A percentile compares a stretch with the other conserved stretches of the same genome.
phyloP scores from a whole-genome alignment of 1,140 invertebrate genomes.

The Polypedilum pembai region DNA sequence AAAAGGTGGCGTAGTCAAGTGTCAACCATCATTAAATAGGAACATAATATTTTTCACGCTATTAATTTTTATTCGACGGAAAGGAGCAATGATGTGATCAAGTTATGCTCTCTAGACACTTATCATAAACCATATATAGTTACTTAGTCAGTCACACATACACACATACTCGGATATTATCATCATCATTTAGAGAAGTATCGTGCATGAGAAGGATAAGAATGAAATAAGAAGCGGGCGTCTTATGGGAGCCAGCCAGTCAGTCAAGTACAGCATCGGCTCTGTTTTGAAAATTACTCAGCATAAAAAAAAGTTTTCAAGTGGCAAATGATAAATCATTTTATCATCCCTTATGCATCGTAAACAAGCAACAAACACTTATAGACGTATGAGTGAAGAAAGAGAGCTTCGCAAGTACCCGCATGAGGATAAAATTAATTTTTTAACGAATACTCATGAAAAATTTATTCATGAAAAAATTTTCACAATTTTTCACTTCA shows the following conservation, averaged over 20 bases:
- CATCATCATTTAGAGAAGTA: neutral
- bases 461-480: constrained; percentile 1
- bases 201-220: neutral
- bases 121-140: neutral
- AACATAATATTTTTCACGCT: constrained; percentile 18
- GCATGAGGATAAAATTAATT: constrained; percentile 1
- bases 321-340: neutral
- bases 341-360: neutral
- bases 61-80: neutral
- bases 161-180: neutral
- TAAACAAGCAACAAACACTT: constrained; percentile 11
- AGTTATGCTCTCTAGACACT: neutral
- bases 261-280: neutral
- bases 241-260: neutral
- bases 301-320: neutral
- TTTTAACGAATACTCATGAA: neutral
- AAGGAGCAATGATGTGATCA: neutral
- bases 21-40: constrained; percentile 17
- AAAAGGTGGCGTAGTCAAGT: neutral
- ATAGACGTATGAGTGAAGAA: neutral
- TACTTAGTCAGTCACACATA: neutral
- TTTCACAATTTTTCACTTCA: constrained; percentile 13
- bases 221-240: neutral
- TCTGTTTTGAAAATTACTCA: neutral
- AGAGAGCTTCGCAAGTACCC: neutral